Evolutionary conservation across 2,797 vertebrate species (phyloP), one percentile per base, ranked within the genome.

Genomic region (Florisuga fusca): DNA sequence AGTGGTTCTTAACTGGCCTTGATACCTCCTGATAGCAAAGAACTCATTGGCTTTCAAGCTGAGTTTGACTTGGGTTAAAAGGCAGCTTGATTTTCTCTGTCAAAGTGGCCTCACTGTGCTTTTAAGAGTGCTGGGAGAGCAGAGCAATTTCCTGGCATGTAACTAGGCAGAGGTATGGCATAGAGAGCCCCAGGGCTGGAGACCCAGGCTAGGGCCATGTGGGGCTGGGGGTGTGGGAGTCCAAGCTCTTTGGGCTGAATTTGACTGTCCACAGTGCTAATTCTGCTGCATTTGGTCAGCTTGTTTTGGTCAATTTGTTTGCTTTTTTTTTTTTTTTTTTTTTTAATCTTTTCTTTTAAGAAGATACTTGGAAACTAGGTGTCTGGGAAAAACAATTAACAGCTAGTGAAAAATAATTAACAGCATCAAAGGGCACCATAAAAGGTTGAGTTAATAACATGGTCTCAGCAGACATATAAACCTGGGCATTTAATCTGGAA

Each of bases 331-430:
- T 34, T 19, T 38, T 36, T 16, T 29, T 41, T 23, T 41, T 23
- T n/a, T 17, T 34, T 19, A 41, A 41, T 22, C 50, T 89, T 68
- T 36, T 33, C 58, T 82, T 41, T 51, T 79, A 63, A 90, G 83
- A 93, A 69, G 68, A 66, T 48, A 77, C 38, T 67, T 3, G 8
- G 78, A 93, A 95, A 88, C 82, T 86, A 67, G 31, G 91, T 93
- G 68, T 80, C 76, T 10, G 83, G 84, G 67, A 91, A 94, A 96
- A 97, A 96, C 94, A 95, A 93, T 96, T 96, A 97, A 92, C 94
- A 94, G 84, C 93, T 96, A 95, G 89, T 96, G 96, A 97, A 96
- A 93, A 87, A 93, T 96, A 96, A 96, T 97, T 95, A 96, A 95
- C 73, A 10, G 89, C 94, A 95, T 97, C 95, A 96, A 93, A 95